Conservation (phyloP, 2,113 vertebrate species). For the Urocitellus parryii region DNA sequence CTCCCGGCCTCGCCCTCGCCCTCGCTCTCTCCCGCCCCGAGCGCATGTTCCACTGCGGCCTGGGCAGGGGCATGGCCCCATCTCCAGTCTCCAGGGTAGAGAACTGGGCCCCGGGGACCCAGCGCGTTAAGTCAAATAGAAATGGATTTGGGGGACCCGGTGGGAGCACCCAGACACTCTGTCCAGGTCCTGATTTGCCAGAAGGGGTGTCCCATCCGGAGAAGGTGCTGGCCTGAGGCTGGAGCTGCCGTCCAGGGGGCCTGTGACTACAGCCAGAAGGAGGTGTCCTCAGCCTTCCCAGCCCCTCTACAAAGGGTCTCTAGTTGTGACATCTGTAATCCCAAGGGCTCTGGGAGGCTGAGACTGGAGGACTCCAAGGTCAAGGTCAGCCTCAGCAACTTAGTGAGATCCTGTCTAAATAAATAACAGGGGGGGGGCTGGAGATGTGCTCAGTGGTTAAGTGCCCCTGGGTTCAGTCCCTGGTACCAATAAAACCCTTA, state of each 20-base stretch:
- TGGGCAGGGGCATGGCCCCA: neutral
- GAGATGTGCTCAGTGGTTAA: no score
- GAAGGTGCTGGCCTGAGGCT: neutral
- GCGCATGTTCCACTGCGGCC: conserved; percentile 6
- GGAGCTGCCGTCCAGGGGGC: neutral
- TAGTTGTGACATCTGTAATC: neutral
- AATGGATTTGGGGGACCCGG: no score
- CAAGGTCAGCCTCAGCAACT: no score
- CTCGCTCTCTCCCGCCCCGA: neutral
- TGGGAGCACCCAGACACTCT: neutral
- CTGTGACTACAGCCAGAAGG: neutral
- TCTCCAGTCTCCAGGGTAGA: neutral
- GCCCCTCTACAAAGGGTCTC: neutral
- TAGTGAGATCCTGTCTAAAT: no score
- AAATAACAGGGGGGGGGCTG: no score
- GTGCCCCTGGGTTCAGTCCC: no score
- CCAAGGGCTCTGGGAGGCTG: neutral
- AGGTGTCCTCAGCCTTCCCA: neutral
- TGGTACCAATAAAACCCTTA: neutral
- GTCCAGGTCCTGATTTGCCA: neutral
- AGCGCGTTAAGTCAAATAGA: neutral
- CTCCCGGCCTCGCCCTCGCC: neutral
- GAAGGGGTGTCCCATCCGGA: neutral
- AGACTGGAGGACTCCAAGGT: no score
- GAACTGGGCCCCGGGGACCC: neutral